Evolutionary conservation across 35 echinoderm and acorn worm genomes (phyloP).

Genomic region (Apostichopus californicus): DNA sequence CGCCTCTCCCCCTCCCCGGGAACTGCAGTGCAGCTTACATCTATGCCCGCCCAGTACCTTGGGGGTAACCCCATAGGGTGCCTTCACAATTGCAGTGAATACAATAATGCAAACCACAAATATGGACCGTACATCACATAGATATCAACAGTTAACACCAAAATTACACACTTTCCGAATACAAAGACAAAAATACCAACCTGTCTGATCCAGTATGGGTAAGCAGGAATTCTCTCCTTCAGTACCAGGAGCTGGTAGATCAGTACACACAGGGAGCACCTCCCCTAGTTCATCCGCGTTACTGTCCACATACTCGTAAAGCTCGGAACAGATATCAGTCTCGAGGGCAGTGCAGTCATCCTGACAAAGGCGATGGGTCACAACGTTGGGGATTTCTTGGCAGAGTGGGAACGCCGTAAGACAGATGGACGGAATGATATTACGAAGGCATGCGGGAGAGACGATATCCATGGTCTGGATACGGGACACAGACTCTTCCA

Average conservation of each 20-base stretch:
- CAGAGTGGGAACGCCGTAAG: slow-evolving; percentile 87
- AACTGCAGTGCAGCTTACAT: no score
- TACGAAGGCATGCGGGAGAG: slow-evolving; percentile 39
- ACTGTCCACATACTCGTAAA: slow-evolving; percentile 73
- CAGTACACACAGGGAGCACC: slow-evolving; percentile 78
- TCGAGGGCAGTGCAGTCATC: slow-evolving; percentile 75
- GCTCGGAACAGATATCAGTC: slow-evolving; percentile 65
- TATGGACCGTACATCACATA: no score
- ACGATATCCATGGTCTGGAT: slow-evolving; percentile 46
- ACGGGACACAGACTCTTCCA: slow-evolving; percentile 42
- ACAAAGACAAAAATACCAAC: background rate
- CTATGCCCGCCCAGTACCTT: no score
- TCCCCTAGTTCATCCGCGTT: slow-evolving; percentile 36
- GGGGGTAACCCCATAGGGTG: no score
- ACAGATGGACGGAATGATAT: slow-evolving; percentile 84
- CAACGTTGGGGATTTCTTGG: slow-evolving; percentile 43
- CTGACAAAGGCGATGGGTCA: slow-evolving; percentile 70
- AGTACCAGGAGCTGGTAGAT: slow-evolving; percentile 61
- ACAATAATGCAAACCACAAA: no score
- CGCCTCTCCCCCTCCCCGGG: no score
- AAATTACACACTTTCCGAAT: no score
- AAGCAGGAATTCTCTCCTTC: slow-evolving; percentile 60
- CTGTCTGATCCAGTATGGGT: slow-evolving; percentile 13
- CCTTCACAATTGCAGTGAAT: no score
- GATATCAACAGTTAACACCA: no score